Conservation (phyloP, 2,888 invertebrate species). For the Vannuccia rotundouncinata region DNA sequence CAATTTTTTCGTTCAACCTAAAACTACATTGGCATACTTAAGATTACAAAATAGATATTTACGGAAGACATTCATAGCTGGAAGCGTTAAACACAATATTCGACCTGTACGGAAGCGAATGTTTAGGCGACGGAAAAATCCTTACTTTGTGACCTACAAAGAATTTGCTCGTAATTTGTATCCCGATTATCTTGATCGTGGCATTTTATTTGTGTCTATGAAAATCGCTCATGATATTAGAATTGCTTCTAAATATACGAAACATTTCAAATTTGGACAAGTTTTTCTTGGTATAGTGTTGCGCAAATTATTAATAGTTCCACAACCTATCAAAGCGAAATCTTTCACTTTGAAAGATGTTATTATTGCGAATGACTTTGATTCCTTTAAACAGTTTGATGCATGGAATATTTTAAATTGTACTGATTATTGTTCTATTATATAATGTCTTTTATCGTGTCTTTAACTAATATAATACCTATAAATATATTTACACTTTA, state of each 20-base stretch:
- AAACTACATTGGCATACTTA: neutral
- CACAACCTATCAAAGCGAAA: conserved; percentile 46
- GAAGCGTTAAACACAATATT: neutral
- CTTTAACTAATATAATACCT: too few relatives aligned
- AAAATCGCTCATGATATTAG: conserved; percentile 68
- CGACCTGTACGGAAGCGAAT: conserved; percentile 14
- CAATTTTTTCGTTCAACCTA: conserved; percentile 72
- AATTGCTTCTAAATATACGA: conserved; percentile 70
- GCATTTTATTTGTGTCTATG: conserved; percentile 72
- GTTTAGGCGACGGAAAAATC: conserved; percentile 67
- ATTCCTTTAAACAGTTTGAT: neutral
- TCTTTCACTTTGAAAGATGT: neutral
- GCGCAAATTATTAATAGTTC: conserved; percentile 69
- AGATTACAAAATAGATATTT: neutral
- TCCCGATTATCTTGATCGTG: conserved; percentile 84
- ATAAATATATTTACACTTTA: too few relatives aligned
- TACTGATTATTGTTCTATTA: too few relatives aligned
- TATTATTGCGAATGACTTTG: neutral
- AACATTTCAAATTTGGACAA: conserved; percentile 81
- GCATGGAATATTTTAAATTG: too few relatives aligned
- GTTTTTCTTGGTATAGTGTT: conserved; percentile 78
- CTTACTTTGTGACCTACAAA: conserved; percentile 74
- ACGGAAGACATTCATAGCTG: neutral
- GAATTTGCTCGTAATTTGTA: conserved; percentile 81
- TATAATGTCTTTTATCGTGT: too few relatives aligned